phyloP scores from a whole-genome alignment of 30 jellyfish, hydroid and myxozoan genomes.

The Aurelia sp. region DNA sequence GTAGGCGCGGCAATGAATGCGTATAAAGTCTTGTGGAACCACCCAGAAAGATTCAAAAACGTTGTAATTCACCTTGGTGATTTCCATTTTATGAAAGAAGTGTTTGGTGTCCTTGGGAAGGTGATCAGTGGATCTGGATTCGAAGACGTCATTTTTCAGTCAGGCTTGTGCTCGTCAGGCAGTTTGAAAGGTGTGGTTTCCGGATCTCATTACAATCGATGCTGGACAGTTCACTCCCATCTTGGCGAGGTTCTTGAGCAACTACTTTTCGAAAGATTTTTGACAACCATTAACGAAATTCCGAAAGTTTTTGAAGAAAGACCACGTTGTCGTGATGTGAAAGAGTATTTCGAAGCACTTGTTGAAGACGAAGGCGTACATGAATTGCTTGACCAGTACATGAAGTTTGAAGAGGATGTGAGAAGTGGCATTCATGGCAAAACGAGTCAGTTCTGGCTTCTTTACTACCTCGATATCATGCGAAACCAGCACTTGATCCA shows the following conservation, averaged over 20 bases:
- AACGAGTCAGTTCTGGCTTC: constrained; percentile 36
- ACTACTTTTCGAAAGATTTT: constrained; percentile 40
- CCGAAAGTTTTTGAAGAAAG: constrained; percentile 8
- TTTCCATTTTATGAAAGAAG: constrained; percentile 66
- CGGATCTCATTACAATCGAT: constrained; percentile 61
- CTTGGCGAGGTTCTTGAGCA: constrained; percentile 52
- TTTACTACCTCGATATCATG: constrained; percentile 24
- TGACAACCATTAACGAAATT: constrained; percentile 16
- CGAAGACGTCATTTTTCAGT: constrained; percentile 56
- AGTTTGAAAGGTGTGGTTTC: constrained; percentile 40
- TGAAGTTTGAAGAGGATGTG: constrained; percentile 30
- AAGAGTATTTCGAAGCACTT: constrained; percentile 15
- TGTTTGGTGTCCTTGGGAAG: constrained; percentile 39
- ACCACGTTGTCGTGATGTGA: constrained; percentile 36
- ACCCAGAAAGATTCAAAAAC: constrained; percentile 37
- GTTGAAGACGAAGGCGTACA: constrained; percentile 26
- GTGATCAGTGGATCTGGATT: constrained; percentile 58
- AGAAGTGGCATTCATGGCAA: constrained; percentile 13
- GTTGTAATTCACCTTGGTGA: constrained; percentile 69
- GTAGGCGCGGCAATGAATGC: constrained; percentile 70
- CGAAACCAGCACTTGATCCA: constrained; percentile 27
- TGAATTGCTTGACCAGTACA: constrained; percentile 24
- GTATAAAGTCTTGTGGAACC: constrained; percentile 42
- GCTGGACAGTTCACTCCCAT: constrained; percentile 44
- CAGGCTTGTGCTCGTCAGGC: constrained; percentile 58